phyloP scores from a whole-genome alignment of 2,113 vertebrate genomes.

The Saguinus midas region DNA sequence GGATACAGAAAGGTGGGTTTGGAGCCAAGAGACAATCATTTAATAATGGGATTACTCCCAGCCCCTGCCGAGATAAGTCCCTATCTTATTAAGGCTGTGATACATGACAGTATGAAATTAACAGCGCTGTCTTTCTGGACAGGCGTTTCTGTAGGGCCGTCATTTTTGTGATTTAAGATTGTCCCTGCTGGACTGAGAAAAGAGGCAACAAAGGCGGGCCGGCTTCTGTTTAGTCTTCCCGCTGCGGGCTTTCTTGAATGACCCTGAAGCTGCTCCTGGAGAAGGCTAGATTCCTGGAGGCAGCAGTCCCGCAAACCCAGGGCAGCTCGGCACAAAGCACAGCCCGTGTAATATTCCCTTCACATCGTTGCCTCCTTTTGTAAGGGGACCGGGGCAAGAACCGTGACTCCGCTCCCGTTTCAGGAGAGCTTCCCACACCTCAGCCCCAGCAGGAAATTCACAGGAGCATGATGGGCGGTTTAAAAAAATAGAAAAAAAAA shows the following conservation, averaged over 20 bases:
- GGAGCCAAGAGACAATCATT: not conserved
- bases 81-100: not conserved
- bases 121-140: too few species aligned
- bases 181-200: not conserved
- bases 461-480: too few species aligned
- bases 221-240: not conserved
- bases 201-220: not conserved
- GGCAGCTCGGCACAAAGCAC: not conserved
- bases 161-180: not conserved
- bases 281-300: not conserved
- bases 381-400: not conserved
- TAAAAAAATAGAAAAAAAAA: not conserved
- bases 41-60: not conserved
- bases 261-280: not conserved
- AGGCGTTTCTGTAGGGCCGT: not conserved
- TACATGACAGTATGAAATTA: not conserved
- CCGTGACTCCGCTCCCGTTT: fast-evolving
- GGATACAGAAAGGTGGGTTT: not conserved
- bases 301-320: too few species aligned
- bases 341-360: not conserved
- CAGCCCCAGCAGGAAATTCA: not conserved
- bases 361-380: fast-evolving
- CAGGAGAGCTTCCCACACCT: not conserved
- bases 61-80: not conserved
- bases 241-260: not conserved